These are phyloP conservation scores for Brachionus manjavacas DNA, from an alignment of 1,140 invertebrate genomes.

Conservation along the genomic window DNA sequence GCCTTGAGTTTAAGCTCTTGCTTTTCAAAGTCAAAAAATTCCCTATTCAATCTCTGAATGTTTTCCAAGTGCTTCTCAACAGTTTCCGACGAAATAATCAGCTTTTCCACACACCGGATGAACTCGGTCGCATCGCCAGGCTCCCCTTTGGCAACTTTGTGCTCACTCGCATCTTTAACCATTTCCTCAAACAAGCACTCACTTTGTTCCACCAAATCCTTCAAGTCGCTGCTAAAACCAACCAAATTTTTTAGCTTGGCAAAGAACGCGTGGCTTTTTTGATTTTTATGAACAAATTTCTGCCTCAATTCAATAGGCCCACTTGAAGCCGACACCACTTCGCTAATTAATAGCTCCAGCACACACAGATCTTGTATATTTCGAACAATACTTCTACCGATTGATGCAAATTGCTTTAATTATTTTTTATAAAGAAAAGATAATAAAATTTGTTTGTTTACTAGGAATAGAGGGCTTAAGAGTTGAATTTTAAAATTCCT, in stretches of 20 bases:
- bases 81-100: background rate
- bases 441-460: background rate
- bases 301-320: background rate
- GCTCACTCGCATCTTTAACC: background rate
- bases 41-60: background rate
- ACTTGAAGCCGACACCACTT: background rate
- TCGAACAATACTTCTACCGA: background rate
- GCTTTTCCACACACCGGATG: slow-evolving; percentile 10
- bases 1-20: slow-evolving; percentile 30
- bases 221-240: background rate
- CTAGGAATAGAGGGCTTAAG: background rate
- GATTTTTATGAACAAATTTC: background rate
- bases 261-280: background rate
- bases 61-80: slow-evolving; percentile 33
- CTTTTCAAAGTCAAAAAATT: slow-evolving; percentile 37
- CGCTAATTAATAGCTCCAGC: background rate
- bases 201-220: background rate
- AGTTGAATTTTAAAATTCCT: background rate
- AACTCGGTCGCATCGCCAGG: background rate
- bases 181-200: background rate
- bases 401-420: background rate
- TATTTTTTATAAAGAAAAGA: background rate
- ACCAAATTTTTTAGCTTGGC: background rate
- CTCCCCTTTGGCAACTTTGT: background rate
- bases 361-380: background rate